Evolutionary conservation across 2,888 invertebrate genomes (phyloP).

Genomic region (Caradrina clavipalpis): DNA sequence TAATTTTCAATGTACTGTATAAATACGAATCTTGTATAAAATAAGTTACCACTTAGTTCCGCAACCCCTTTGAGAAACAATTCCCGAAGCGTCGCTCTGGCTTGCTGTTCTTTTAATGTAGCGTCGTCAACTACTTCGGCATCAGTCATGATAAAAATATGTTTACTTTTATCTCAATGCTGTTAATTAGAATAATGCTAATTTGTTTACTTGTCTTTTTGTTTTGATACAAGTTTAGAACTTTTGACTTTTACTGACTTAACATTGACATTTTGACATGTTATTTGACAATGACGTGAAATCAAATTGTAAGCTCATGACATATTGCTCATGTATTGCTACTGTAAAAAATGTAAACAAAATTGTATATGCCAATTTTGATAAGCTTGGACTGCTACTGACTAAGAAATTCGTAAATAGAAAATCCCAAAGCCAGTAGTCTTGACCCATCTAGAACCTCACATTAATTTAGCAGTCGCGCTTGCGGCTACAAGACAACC

Average conservation of each 20-base stretch:
- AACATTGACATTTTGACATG: too few species aligned
- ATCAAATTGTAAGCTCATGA: not conserved
- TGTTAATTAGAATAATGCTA: too few species aligned
- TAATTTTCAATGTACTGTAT: too few species aligned
- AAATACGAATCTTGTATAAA: not conserved
- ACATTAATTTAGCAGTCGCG: too few species aligned
- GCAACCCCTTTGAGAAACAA: conserved; percentile 79
- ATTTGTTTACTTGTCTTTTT: conserved; percentile 3
- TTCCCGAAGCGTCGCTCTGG: conserved; percentile 79
- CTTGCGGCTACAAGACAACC: too few species aligned
- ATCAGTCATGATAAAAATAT: conserved; percentile 38
- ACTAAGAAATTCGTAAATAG: too few species aligned
- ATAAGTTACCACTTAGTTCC: conserved; percentile 76
- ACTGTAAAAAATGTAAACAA: not conserved
- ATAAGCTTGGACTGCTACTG: too few species aligned
- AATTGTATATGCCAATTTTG: too few species aligned
- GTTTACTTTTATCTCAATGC: not conserved
- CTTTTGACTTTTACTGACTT: not conserved
- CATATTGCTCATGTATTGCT: not conserved
- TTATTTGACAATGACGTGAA: not conserved
- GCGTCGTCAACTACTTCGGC: conserved; percentile 49
- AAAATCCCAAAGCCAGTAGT: too few species aligned
- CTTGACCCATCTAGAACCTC: too few species aligned
- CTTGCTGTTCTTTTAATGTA: conserved; percentile 68
- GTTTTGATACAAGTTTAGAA: conserved; percentile 7